Evolutionary conservation across 2,797 vertebrate species (phyloP), one percentile per base, ranked within the genome.

Genomic region (Leptodactylus fallax): DNA sequence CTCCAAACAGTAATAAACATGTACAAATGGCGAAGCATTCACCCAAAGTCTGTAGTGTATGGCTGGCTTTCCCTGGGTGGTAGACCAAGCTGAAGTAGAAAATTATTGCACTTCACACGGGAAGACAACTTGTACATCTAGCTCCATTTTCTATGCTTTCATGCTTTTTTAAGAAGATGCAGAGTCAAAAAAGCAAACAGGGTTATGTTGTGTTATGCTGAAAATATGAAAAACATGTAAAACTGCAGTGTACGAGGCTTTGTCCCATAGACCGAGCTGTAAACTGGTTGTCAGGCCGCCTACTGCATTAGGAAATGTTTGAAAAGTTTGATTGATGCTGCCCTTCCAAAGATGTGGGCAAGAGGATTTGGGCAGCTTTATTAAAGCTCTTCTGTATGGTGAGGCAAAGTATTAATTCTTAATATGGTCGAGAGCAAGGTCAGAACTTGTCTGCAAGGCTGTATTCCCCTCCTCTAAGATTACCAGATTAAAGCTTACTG

Each of bases 401-500:
- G 93, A 93, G 91, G 90, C 92, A 95, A 92, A 93, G 91, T 93
- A 94, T 94, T 95, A 95, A 94, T 96, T 94, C 93, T 94, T 96
- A 95, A 95, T 95, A 93, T 95, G 94, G 92, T 93, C 85, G 90
- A 95, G 94, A 92, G 93, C 90, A 93, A 92, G 94, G 93, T 95
- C 85, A 91, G 94, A 95, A 93, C 92, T 92, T 90, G 91, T 93
- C 93, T 95, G 93, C 93, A 91, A 95, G 94, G 92, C 92, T 94
- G 91, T 90, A 88, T 92, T 93, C 94, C 94, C 91, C 93, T 95
- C 94, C 91, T 91, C 6, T 92, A 92, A 95, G 94, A 96, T 96
- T 95, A 95, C 94, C 93, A 94, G 93, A 95, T 95, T 94, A 95
- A 95, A 95, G 93, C 94, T 95, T 95, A 94, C 93, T 95, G 93